phyloP scores from a whole-genome alignment of 2,797 vertebrate species.

The Falco concolor region DNA sequence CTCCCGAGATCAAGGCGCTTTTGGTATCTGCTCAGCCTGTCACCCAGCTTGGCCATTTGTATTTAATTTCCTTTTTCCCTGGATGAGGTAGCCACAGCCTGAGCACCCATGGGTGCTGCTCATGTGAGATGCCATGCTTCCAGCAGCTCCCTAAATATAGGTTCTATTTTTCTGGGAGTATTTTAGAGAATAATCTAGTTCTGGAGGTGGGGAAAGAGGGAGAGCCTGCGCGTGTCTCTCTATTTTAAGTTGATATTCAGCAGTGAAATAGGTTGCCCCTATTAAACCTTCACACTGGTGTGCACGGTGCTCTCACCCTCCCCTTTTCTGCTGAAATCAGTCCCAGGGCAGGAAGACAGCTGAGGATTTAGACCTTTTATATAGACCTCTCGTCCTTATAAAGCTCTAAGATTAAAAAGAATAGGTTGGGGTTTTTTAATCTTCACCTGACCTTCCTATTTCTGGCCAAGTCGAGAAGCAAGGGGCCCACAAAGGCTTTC shows the following conservation, averaged over 20 bases:
- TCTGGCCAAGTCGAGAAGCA: background rate
- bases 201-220: background rate
- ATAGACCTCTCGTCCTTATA: background rate
- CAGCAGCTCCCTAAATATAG: background rate
- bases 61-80: background rate
- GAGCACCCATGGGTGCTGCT: background rate
- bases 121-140: accelerated
- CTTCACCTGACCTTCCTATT: background rate
- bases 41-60: accelerated
- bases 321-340: background rate
- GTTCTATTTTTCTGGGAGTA: background rate
- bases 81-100: background rate
- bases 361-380: background rate
- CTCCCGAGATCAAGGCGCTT: background rate
- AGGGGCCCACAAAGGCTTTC: background rate
- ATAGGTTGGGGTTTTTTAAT: background rate
- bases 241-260: background rate
- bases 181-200: background rate
- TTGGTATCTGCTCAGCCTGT: background rate
- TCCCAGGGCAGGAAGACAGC: background rate
- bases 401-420: background rate
- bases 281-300: background rate
- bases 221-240: background rate
- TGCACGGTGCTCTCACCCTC: background rate
- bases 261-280: background rate